Evolutionary conservation across 2,113 vertebrate genomes (phyloP), one percentile per base, ranked within the genome.

Genomic region (Thymallus thymallus): DNA sequence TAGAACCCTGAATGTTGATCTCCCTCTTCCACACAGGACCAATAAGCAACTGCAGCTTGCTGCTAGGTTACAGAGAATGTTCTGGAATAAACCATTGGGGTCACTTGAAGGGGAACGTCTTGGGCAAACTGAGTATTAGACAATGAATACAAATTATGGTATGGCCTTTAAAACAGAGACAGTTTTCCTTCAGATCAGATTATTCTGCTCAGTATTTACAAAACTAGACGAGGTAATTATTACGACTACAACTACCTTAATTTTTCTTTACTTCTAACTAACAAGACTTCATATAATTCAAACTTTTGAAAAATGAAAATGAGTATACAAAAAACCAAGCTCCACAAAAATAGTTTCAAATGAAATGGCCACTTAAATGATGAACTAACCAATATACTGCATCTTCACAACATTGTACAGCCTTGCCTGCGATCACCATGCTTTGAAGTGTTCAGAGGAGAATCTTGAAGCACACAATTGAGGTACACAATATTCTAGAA

Each of bases 221-320:
- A 90, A 91, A 89, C 87, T 85, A 89, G 78, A 84, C 85, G 84
- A 87, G 83, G 86, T 90, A 90, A 89, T 88, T 66, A 77, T 3
- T 85, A 92, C 86, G 84, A 88, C 76, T 18, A 35, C 89, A 92
- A 92, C 88, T 89, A 89, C 79, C 82, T 41, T 41, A 41, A 87
- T 87, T 84, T 84, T 78, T 82, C 77, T 84, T 87, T 85, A 90
- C 90, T 86, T 67, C 80, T 90, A 92, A 88, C 88, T 89, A 90
- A 88, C 84, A 82, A 89, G 88, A 41, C 35, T 82, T 85, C 67
- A 88, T 89, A 88, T 88, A 85, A 81, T 88, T 87, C 80, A 87
- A 79, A 85, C 71, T 84, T 71, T 71, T n/a, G n/a, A n/a, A n/a
- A n/a, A n/a, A n/a, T n/a, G n/a, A n/a, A n/a, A n/a, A n/a, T n/a